These are phyloP conservation scores for Amphiprion clarkii DNA, from an alignment of 2,797 vertebrate genomes.

Conservation along the genomic window DNA sequence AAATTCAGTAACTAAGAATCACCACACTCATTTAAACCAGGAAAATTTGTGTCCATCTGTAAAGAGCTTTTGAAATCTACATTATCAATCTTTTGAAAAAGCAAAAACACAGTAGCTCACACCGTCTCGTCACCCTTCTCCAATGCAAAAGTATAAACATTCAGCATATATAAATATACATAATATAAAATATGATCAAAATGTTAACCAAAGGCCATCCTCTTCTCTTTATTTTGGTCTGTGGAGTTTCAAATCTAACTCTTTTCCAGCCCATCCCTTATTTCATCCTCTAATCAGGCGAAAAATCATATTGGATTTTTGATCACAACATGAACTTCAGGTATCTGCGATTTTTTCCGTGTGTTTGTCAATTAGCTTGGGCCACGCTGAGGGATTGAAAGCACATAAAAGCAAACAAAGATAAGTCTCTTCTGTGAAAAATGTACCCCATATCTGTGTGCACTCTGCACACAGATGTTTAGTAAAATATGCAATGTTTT, in stretches of 20 bases:
- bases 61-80: no score
- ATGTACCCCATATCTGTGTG: conserved; percentile 11
- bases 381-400: conserved; percentile 14
- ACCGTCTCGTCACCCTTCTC: no score
- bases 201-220: neutral
- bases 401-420: conserved; percentile 29
- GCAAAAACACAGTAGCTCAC: no score
- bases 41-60: no score
- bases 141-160: no score
- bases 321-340: conserved; percentile 43
- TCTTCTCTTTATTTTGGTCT: conserved; percentile 20
- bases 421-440: conserved; percentile 26
- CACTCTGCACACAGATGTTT: conserved; percentile 7
- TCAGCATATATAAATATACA: no score
- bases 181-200: neutral
- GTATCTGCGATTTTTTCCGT: conserved; percentile 38
- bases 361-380: conserved; percentile 29
- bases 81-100: neutral
- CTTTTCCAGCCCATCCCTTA: conserved; percentile 14
- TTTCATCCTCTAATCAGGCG: conserved; percentile 49
- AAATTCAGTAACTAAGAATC: no score
- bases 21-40: no score
- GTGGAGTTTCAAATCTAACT: neutral
- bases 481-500: conserved; percentile 24
- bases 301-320: conserved; percentile 70